Conservation (phyloP, 2,113 vertebrate genomes). For the Equus przewalskii region DNA sequence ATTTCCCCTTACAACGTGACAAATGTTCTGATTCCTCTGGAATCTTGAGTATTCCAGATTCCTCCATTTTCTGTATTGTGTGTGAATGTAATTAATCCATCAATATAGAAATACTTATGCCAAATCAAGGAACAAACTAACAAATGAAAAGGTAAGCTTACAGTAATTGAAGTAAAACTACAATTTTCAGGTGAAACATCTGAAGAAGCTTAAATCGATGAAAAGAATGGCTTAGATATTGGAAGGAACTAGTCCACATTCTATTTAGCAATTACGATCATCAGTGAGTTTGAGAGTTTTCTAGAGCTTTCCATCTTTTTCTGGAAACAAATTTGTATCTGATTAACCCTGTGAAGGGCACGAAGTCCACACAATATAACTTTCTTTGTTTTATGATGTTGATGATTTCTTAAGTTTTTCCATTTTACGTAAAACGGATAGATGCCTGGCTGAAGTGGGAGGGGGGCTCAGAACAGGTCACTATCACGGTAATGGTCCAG, state of each 20-base stretch:
- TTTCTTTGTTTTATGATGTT: background rate
- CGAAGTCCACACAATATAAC: background rate
- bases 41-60: background rate
- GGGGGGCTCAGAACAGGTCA: background rate
- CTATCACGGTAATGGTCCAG: background rate
- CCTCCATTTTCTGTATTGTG: background rate
- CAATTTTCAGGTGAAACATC: background rate
- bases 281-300: background rate
- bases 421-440: conserved; percentile 18
- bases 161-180: background rate
- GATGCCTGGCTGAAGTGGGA: background rate
- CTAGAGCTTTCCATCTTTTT: conserved; percentile 25
- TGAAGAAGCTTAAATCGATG: background rate
- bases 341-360: background rate
- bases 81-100: background rate
- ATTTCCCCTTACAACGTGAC: background rate
- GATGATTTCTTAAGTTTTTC: background rate
- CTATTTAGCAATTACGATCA: background rate
- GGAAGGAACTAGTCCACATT: background rate
- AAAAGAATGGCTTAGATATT: background rate
- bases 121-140: background rate
- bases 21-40: background rate
- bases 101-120: background rate
- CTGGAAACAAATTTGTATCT: conserved; percentile 3
- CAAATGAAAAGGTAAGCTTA: background rate